Percentiles rank a stretch among this genome's conserved stretches.
phyloP scores from a whole-genome alignment of 2,113 vertebrate genomes.

The Cinclus mexicanus region DNA sequence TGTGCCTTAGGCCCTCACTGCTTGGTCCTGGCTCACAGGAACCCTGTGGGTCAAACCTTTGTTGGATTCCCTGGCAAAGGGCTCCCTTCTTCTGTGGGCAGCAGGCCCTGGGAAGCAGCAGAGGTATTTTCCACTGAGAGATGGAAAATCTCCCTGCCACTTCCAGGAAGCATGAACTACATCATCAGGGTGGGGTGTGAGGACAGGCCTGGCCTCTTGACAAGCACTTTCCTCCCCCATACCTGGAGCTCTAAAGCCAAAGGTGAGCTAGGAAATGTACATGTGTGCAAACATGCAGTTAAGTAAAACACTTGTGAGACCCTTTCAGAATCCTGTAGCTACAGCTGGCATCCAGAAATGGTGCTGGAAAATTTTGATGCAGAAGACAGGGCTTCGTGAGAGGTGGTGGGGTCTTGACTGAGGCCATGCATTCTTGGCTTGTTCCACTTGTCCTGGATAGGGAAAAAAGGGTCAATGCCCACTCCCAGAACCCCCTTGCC shows the following conservation, averaged over 20 bases:
- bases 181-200: not conserved
- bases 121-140: not conserved
- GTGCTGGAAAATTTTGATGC: not conserved
- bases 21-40: not conserved
- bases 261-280: not conserved
- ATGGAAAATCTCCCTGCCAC: fast-evolving
- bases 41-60: not conserved
- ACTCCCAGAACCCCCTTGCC: not conserved
- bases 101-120: not conserved
- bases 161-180: not conserved
- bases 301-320: not conserved
- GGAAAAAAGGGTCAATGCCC: not conserved
- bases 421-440: fast-evolving
- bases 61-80: not conserved
- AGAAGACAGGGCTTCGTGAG: not conserved
- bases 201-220: not conserved
- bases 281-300: not conserved
- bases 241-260: not conserved
- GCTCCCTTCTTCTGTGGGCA: not conserved
- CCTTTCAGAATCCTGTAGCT: not conserved
- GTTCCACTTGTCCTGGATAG: not conserved
- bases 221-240: not conserved
- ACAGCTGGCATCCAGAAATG: not conserved
- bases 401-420: not conserved
- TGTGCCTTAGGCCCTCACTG: not conserved